A percentile compares a stretch with the other conserved stretches of the same genome.
phyloP scores from a whole-genome alignment of 2,888 invertebrate genomes.

The Cephus sareptanus region DNA sequence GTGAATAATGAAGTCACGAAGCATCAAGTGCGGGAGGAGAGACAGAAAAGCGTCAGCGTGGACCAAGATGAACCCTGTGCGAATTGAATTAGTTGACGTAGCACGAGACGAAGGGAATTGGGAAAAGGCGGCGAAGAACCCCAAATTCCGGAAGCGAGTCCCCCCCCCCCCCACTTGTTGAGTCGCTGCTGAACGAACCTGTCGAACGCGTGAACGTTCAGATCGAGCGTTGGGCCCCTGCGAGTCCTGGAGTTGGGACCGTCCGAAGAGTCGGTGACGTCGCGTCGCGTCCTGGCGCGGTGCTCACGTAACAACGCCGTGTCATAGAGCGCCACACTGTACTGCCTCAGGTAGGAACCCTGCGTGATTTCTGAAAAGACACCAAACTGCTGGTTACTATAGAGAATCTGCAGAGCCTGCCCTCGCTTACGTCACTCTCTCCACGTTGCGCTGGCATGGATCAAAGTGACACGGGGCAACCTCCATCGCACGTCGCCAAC shows the following conservation, averaged over 20 bases:
- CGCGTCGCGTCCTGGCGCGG: slow-evolving; percentile 43
- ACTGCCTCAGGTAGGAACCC: slow-evolving; percentile 44
- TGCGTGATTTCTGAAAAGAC: slow-evolving; percentile 44
- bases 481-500: too few species aligned
- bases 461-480: too few species aligned
- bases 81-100: too few species aligned
- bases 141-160: neutral
- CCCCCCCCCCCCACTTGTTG: slow-evolving; percentile 18
- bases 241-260: neutral
- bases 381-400: neutral
- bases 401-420: too few species aligned
- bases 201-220: slow-evolving; percentile 48
- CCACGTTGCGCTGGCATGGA: too few species aligned
- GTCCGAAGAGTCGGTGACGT: slow-evolving; percentile 30
- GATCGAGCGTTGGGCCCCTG: slow-evolving; percentile 38
- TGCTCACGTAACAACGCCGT: slow-evolving; percentile 43
- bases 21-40: too few species aligned
- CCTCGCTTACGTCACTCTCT: too few species aligned
- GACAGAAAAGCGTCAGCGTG: too few species aligned
- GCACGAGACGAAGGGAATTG: neutral
- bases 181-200: slow-evolving; percentile 38
- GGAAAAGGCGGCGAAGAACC: neutral
- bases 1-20: too few species aligned
- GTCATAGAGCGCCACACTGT: slow-evolving; percentile 47
- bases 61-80: too few species aligned